Base-by-base conservation (phyloP, 1,140 invertebrate species). In the Pogonognathellus flavescens region DNA sequence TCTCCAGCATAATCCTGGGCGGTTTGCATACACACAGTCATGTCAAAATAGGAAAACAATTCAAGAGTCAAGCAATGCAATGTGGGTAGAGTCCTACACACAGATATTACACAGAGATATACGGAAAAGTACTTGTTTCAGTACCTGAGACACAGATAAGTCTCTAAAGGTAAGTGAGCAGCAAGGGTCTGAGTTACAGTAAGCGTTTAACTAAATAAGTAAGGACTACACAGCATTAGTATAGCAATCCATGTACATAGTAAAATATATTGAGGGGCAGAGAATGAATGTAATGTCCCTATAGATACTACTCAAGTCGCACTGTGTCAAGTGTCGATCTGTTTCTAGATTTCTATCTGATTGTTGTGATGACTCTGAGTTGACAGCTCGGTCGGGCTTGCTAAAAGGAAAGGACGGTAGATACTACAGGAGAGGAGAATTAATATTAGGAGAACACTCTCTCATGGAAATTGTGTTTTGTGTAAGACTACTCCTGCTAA, bases 21-120 rank as follows among this genome's bases (percentile, higher is more conserved):
- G 70, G 70, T 25, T 76, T 76, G 70, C 70, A 76, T 18, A 57
- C 53, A 49, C 16, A 76, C 16, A 76, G 70, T 49, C 25, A 9
- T 76, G 70, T 76, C 70, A 76, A 76, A 76, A 76, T 76, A 76
- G 70, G 70, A 76, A 76, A 76, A 76, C 70, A 76, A 76, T 76
- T 76, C 70, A 76, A 76, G 70, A 76, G 70, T 76, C 70, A 76
- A 76, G 70, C 1, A 41, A 41, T 41, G 31, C 53, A 57, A 57
- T n/a, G 53, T 57, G 53, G n/a, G 53, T 57, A 57, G 53, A 13
- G n/a, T 13, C 53, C 11, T 14, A 57, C 11, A n/a, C 53, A 57
- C n/a, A 57, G 53, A 41, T 41, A 41, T 41, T 1, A 41, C 31
- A 41, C 31, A 41, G 2, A 41, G 31, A 41, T 41, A 41, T 41